These are phyloP conservation scores for Drosophila putrida DNA, from an alignment of 2,888 invertebrate species.

Conservation along the genomic window DNA sequence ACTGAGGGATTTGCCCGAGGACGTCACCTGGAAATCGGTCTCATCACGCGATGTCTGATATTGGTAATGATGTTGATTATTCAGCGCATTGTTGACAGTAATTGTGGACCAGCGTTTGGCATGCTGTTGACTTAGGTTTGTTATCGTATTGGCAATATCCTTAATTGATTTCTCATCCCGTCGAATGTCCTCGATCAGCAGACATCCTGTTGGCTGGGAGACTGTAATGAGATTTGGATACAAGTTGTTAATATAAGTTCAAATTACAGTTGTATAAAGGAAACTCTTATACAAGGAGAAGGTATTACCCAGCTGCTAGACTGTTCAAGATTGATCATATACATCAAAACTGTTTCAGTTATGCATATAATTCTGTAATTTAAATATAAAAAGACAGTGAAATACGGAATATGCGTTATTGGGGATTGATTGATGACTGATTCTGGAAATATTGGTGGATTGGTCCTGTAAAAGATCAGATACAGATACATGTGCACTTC, in stretches of 20 bases:
- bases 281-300: too few species aligned
- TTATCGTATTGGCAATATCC: constrained; percentile 93
- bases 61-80: constrained; percentile 78
- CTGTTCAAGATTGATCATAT: too few species aligned
- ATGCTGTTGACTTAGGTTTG: constrained; percentile 88
- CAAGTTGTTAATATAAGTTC: not conserved
- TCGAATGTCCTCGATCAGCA: constrained; percentile 85
- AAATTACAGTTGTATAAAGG: too few species aligned
- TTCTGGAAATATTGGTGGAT: too few species aligned
- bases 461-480: too few species aligned
- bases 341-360: too few species aligned
- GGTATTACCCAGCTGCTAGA: too few species aligned
- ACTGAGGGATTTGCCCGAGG: constrained; percentile 29
- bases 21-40: constrained; percentile 80
- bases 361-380: too few species aligned
- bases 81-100: constrained; percentile 84
- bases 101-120: constrained; percentile 86
- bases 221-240: constrained; percentile 57
- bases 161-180: constrained; percentile 91
- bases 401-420: too few species aligned
- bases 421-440: too few species aligned
- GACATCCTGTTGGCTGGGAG: constrained; percentile 79
- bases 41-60: constrained; percentile 84
- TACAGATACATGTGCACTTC: too few species aligned
- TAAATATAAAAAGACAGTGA: too few species aligned